Percentiles rank a stretch among this genome's conserved stretches.
phyloP scores from a whole-genome alignment of 2,888 invertebrate genomes.

The Mechanitis mazaeus region DNA sequence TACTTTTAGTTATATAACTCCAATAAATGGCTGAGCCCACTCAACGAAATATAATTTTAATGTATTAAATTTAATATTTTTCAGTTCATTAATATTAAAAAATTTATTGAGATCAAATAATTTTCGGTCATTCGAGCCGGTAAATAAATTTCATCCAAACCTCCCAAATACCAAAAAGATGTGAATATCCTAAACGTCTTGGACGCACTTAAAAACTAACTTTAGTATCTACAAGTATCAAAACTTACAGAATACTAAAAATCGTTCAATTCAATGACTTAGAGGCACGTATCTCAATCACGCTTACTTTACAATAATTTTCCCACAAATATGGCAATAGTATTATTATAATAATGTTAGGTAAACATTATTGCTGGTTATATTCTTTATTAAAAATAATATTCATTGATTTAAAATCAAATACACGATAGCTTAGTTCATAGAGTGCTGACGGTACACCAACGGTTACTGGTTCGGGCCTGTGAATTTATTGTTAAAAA shows the following conservation, averaged over 20 bases:
- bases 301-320: neutral
- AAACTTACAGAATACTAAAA: constrained; percentile 11
- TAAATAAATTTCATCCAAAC: constrained; percentile 9
- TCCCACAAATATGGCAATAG: constrained; percentile 6
- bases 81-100: constrained; percentile 5
- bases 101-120: constrained; percentile 29
- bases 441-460: too few relatives aligned
- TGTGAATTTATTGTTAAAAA: too few relatives aligned
- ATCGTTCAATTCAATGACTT: constrained; percentile 15
- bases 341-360: neutral
- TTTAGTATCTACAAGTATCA: constrained; percentile 14
- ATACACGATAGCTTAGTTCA: too few relatives aligned
- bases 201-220: constrained; percentile 51
- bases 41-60: too few relatives aligned
- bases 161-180: neutral
- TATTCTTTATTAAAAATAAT: too few relatives aligned
- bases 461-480: too few relatives aligned
- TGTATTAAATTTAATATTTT: too few relatives aligned
- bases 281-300: constrained; percentile 24
- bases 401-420: too few relatives aligned
- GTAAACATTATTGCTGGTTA: neutral
- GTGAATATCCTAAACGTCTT: constrained; percentile 47
- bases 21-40: neutral
- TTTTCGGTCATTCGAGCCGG: constrained; percentile 47
- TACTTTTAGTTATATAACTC: neutral